Base-by-base conservation (phyloP, 2,888 invertebrate genomes). In the Drosophila mimetica region DNA sequence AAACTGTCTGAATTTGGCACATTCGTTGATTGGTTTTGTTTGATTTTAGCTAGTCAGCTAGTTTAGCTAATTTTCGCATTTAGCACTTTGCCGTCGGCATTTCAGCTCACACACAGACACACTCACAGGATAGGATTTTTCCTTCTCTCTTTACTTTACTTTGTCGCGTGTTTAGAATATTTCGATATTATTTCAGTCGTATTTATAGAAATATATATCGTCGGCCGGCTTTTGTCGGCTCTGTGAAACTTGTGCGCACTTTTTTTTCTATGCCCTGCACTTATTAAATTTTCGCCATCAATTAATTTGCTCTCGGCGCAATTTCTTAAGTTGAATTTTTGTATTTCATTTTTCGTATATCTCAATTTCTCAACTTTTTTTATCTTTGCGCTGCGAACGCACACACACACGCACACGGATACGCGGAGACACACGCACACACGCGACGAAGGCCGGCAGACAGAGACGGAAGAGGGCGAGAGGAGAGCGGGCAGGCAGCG, bases 11-110 rank as follows among this genome's bases (percentile, higher is more conserved):
- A 39, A 47, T 72, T 79, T 76, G 70, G 67, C 70, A 72, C 57
- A 69, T 76, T 70, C 48, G 64, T 57, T 70, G 66, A 63, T 70
- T 53, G 46, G 53, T 55, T 37, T 61, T 53, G 41, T 7, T 67
- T 54, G 14, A 20, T 47, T 30, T 69, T 13, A n/a, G n/a, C n/a
- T n/a, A n/a, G 37, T 67, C 47, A 63, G 34, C 64, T 25, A 50
- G 39, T 34, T 64, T 60, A 32, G 54, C 41, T 59, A 51, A 63
- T 61, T 48, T 73, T 75, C 57, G 53, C 60, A 70, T 66, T 50
- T 65, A 73, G 58, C 75, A 72, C 74, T 63, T 76, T 75, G 70
- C 86, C 88, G 84, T 69, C 83, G 83, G 83, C 76, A 65, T 54
- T 61, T 71, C 34, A 32, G 30, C 54, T 48, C 30, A 52, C 54